A percentile compares a stretch with the other conserved stretches of the same genome.
Evolutionary conservation across 1,140 invertebrate genomes (phyloP).

Genomic region (Rhyacophila brunnea): DNA sequence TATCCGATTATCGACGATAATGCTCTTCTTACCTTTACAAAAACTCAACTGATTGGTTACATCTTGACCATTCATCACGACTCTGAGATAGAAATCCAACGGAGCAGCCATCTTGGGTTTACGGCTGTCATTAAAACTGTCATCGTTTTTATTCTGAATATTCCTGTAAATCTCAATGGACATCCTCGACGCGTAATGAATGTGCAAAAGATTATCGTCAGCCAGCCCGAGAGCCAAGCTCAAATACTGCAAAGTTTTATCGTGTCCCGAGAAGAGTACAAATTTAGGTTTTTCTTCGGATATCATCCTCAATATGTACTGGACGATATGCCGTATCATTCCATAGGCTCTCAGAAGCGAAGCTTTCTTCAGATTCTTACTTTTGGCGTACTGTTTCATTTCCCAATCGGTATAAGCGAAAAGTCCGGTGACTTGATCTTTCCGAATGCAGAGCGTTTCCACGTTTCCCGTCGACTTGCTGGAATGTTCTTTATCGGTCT

Average conservation of each 20-base stretch:
- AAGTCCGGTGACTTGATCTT: slow-evolving; percentile 69
- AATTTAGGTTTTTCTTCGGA: slow-evolving; percentile 76
- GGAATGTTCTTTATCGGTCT: slow-evolving; percentile 31
- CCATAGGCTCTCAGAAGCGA: slow-evolving; percentile 76
- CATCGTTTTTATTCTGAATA: slow-evolving; percentile 45
- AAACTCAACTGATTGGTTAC: slow-evolving; percentile 79
- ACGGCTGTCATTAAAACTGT: slow-evolving; percentile 38
- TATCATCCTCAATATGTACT: slow-evolving; percentile 74
- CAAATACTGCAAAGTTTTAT: slow-evolving; percentile 83
- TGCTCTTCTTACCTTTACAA: slow-evolving; percentile 63
- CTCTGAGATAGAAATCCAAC: slow-evolving; percentile 74
- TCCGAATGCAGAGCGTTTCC: slow-evolving; percentile 61
- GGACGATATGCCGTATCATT: slow-evolving; percentile 73
- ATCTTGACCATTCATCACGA: slow-evolving; percentile 85
- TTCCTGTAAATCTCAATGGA: slow-evolving; percentile 78
- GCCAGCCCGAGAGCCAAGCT: slow-evolving; percentile 72
- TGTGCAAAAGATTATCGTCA: slow-evolving; percentile 54
- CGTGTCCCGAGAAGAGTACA: slow-evolving; percentile 88
- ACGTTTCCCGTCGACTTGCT: slow-evolving; percentile 38
- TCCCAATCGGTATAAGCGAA: slow-evolving; percentile 78
- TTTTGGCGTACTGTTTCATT: slow-evolving; percentile 64
- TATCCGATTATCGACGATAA: slow-evolving; percentile 32
- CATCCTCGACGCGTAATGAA: slow-evolving; percentile 79
- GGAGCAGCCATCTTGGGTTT: slow-evolving; percentile 40
- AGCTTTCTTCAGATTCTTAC: slow-evolving; percentile 62